Evolutionary conservation across 2,888 invertebrate species (phyloP), one percentile per base, ranked within the genome.

Genomic region (Caenorhabditis sp.): DNA sequence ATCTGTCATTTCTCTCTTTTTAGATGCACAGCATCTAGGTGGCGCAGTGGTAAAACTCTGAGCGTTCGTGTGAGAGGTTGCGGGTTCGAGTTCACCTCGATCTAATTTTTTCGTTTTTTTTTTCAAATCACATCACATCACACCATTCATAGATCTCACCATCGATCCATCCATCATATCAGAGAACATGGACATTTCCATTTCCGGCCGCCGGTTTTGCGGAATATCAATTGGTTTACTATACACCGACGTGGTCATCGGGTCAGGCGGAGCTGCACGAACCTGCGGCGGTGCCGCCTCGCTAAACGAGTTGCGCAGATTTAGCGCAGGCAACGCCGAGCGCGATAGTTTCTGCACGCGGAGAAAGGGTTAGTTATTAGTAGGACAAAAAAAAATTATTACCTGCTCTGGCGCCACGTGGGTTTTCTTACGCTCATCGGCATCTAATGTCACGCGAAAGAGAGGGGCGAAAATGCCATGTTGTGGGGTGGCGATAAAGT

Each of bases 381-480:
- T n/a, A 17, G 38, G 26, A 14, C 5, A 54, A 54, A 54, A 20
- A 14, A 12, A 54, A n/a, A n/a, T 54, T 54, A 20, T 20, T 10
- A 52, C 52, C 23, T 25, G 49, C 49, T 60, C 67, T 71, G 60
- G 63, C 59, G 31, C 57, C 60, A 14, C 58, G 53, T 26, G 62
- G 56, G 27, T 53, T 50, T 56, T 56, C 25, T 36, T 12, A 5
- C 31, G 63, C 43, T 71, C 71, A 53, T 71, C 71, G 1, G 27
- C 61, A 63, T 71, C 71, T 4, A 71, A 21, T 8, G 67, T 59
- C 7, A 73, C 69, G 25, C 73, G 58, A 60, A 83, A 83, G 36
- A 90, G 88, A 38, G 92, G 92, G 52, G 91, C 92, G 88, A 92
- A 91, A 80, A 92, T 90, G 17, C 92, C 92, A 84, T 91, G 90